A percentile compares a stretch with the other conserved stretches of the same genome.
These are phyloP conservation scores for Montifringilla adamsi DNA, from an alignment of 2,113 vertebrate genomes.

Conservation along the genomic window DNA sequence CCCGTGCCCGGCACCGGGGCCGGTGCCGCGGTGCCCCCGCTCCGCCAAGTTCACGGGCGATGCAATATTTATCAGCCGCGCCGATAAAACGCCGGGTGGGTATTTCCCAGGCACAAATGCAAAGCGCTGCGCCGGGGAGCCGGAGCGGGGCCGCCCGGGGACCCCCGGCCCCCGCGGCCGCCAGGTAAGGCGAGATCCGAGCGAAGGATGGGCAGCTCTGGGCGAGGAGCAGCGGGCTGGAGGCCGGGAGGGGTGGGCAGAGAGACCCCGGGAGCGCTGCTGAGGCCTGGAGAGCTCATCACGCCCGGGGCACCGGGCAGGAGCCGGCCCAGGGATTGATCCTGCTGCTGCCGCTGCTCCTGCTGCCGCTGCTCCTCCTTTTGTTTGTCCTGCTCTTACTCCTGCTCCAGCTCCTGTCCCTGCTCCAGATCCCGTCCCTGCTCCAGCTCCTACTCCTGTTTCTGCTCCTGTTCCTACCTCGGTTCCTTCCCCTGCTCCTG, in stretches of 20 bases:
- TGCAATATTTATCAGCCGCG: conserved; percentile 78
- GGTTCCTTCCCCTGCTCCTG: neutral
- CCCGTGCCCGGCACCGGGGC: neutral
- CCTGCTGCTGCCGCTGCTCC: neutral
- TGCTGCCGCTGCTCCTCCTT: neutral
- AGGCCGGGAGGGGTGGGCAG: neutral
- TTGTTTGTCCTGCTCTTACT: neutral
- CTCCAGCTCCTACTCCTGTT: neutral
- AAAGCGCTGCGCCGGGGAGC: conserved; percentile 15
- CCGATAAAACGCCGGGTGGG: conserved; percentile 65
- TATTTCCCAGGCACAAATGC: conserved; percentile 60
- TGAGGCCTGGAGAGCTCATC: neutral
- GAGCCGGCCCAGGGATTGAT: fast-evolving
- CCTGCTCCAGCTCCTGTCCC: neutral
- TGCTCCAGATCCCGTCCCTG: neutral
- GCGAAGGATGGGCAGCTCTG: neutral
- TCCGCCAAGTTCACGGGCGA: conserved; percentile 70
- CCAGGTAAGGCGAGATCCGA: neutral
- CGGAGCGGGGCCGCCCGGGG: neutral
- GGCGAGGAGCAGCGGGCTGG: neutral
- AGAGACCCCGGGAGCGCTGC: fast-evolving
- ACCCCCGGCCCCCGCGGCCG: neutral
- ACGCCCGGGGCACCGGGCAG: fast-evolving
- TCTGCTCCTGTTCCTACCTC: neutral
- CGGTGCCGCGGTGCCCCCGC: conserved; percentile 37